These are phyloP conservation scores for Columbina picui DNA, from an alignment of 2,113 vertebrate species.

Conservation along the genomic window DNA sequence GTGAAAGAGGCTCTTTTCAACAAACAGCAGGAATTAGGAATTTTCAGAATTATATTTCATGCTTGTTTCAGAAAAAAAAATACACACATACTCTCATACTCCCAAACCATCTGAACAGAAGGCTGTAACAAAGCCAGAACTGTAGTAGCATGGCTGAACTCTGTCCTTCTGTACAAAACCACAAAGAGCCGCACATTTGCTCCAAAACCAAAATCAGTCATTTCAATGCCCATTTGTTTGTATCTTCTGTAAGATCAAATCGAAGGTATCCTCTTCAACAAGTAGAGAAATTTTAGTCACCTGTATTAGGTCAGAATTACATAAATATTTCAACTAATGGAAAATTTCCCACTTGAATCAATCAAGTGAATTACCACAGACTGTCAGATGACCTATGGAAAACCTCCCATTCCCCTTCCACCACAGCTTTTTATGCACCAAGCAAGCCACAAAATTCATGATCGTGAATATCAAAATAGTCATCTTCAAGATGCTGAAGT, in stretches of 20 bases:
- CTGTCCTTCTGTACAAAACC: neutral
- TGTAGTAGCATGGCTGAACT: neutral
- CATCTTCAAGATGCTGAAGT: neutral
- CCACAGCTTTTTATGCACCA: neutral
- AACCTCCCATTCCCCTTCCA: neutral
- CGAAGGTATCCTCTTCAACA: neutral
- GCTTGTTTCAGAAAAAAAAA: neutral
- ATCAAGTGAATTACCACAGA: neutral
- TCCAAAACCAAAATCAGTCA: neutral
- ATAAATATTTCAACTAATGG: neutral
- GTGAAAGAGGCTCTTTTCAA: neutral
- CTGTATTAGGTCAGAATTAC: fast-evolving
- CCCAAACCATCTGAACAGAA: neutral
- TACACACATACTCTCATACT: neutral
- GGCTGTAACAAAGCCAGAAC: neutral
- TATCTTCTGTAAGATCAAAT: neutral
- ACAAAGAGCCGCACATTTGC: neutral
- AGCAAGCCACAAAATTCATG: neutral
- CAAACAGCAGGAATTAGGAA: neutral
- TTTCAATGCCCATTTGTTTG: neutral
- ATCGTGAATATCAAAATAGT: neutral
- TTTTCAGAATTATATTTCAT: neutral
- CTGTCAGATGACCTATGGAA: neutral
- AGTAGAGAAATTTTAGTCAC: neutral
- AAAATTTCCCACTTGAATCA: neutral